phyloP scores from a whole-genome alignment of 2,113 vertebrate species.

The Urocolius indicus region DNA sequence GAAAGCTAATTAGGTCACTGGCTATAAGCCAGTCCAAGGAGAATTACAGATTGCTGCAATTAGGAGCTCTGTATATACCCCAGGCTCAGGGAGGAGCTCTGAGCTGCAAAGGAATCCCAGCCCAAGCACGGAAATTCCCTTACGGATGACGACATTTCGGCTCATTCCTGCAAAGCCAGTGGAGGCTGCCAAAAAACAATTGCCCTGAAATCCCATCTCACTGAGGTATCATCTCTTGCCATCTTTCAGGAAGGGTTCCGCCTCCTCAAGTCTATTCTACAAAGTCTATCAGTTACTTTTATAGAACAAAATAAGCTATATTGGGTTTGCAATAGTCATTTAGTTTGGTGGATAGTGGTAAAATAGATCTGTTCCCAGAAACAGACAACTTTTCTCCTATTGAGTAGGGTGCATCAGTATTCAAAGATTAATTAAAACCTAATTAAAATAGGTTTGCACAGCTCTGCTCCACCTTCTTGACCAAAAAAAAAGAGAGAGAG shows the following conservation, averaged over 20 bases:
- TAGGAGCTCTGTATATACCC: not conserved
- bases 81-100: not conserved
- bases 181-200: not conserved
- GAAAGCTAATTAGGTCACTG: not conserved
- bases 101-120: not conserved
- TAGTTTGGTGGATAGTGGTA: not conserved
- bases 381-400: not conserved
- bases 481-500: not conserved
- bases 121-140: not conserved
- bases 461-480: not conserved
- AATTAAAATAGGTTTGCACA: not conserved
- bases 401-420: not conserved
- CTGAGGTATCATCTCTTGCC: not conserved
- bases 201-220: not conserved
- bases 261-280: not conserved
- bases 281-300: not conserved
- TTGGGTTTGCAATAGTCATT: not conserved
- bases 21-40: not conserved
- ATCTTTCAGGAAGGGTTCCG: not conserved
- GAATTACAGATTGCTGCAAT: not conserved
- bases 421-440: not conserved
- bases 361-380: not conserved
- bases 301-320: not conserved
- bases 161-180: accelerated
- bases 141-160: not conserved